phyloP scores from a whole-genome alignment of 2,113 vertebrate genomes.

The Quiscalus mexicanus region DNA sequence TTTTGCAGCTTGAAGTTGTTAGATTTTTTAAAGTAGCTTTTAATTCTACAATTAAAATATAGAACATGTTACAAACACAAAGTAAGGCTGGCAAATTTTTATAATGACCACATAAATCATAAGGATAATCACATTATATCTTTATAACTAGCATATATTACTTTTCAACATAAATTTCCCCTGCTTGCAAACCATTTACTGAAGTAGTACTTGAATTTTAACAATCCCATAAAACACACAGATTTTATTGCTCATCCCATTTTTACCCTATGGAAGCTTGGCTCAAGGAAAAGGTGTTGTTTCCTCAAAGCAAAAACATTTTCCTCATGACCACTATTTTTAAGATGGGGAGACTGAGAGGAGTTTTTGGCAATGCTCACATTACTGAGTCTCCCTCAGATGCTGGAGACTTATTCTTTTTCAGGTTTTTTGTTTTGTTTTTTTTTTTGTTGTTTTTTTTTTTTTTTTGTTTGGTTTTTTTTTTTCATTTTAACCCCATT shows the following conservation, averaged over 20 bases:
- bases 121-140: neutral
- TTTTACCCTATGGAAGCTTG: neutral
- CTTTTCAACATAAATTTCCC: neutral
- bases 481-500: neutral
- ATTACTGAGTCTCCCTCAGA: neutral
- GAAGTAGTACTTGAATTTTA: conserved; percentile 18
- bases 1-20: neutral
- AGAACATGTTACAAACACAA: neutral
- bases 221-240: neutral
- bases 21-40: neutral
- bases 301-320: conserved; percentile 1
- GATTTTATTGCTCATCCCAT: neutral
- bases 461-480: too few species aligned
- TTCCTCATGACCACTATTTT: neutral
- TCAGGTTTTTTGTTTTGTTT: too few species aligned
- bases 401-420: neutral
- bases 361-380: neutral
- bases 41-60: neutral
- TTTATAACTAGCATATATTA: neutral
- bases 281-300: neutral
- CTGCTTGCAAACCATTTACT: neutral
- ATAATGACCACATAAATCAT: conserved; percentile 18
- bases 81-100: neutral
- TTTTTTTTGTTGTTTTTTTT: neutral
- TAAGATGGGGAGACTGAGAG: neutral